phyloP scores from a whole-genome alignment of 2,888 invertebrate species.

The Pseudeuparius sepicola region DNA sequence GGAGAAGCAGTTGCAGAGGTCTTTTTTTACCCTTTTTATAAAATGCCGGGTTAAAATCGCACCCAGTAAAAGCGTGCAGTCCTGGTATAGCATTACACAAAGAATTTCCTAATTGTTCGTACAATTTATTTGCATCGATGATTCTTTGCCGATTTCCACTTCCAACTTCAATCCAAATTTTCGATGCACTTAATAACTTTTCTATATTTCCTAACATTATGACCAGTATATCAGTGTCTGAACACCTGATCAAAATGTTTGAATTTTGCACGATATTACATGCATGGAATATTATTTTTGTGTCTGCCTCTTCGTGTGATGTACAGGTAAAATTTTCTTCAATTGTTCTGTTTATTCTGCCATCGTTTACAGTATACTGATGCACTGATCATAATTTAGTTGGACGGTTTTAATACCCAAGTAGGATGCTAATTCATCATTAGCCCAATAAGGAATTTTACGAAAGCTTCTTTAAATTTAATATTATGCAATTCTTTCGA shows the following conservation, averaged over 20 bases:
- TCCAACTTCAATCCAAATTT: constrained; percentile 21
- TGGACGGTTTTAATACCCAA: constrained; percentile 25
- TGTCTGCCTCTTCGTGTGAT: constrained; percentile 20
- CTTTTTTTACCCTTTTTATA: constrained; percentile 11
- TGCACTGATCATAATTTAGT: constrained; percentile 17
- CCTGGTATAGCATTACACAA: constrained; percentile 25
- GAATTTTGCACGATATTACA: constrained; percentile 15
- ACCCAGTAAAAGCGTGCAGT: too few relatives aligned
- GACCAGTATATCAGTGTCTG: constrained; percentile 24
- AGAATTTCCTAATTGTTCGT: constrained; percentile 22
- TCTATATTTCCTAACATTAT: constrained; percentile 24
- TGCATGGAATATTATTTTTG: constrained; percentile 16
- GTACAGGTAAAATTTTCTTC: constrained; percentile 15
- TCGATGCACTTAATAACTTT: constrained; percentile 4
- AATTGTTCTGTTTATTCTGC: constrained; percentile 15
- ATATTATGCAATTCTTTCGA: constrained; percentile 15
- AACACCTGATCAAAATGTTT: constrained; percentile 20
- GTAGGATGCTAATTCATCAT: constrained; percentile 23
- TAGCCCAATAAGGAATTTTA: constrained; percentile 28
- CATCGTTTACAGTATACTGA: constrained; percentile 24
- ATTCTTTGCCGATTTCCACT: constrained; percentile 22
- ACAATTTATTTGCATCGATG: constrained; percentile 22
- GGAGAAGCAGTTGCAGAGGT: constrained; percentile 2
- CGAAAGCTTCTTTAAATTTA: constrained; percentile 25
- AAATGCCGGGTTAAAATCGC: too few relatives aligned